These are phyloP conservation scores for Caretta caretta DNA, from an alignment of 2,113 vertebrate genomes.

Conservation along the genomic window DNA sequence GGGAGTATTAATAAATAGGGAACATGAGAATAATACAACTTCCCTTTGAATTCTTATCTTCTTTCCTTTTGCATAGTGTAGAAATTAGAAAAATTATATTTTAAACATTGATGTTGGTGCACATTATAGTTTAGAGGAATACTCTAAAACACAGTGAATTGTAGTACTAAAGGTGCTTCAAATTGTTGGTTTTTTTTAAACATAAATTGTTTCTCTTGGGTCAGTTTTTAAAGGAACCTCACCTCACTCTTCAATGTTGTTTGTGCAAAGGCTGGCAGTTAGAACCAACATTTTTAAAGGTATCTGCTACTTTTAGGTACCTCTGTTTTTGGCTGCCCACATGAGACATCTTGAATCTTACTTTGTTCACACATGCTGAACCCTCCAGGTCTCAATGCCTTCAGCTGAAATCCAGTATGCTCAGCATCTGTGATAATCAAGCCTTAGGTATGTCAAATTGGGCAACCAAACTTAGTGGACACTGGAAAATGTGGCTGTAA, in stretches of 20 bases:
- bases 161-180: not conserved
- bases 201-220: not conserved
- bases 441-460: not conserved
- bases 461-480: not conserved
- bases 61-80: not conserved
- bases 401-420: not conserved
- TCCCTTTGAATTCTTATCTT: not conserved
- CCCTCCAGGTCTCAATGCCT: not conserved
- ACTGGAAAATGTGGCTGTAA: not conserved
- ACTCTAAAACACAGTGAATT: not conserved
- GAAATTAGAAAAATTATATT: not conserved
- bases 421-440: not conserved
- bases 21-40: not conserved
- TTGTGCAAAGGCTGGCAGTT: not conserved
- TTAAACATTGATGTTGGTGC: not conserved
- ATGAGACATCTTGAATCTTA: rapidly evolving
- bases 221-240: not conserved
- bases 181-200: not conserved
- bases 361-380: not conserved
- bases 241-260: not conserved
- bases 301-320: not conserved
- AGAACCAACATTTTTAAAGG: not conserved
- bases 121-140: not conserved
- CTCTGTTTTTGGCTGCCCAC: not conserved
- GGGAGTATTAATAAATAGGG: not conserved